Conservation (phyloP, 2,113 vertebrate species). For the Fregata magnificens region DNA sequence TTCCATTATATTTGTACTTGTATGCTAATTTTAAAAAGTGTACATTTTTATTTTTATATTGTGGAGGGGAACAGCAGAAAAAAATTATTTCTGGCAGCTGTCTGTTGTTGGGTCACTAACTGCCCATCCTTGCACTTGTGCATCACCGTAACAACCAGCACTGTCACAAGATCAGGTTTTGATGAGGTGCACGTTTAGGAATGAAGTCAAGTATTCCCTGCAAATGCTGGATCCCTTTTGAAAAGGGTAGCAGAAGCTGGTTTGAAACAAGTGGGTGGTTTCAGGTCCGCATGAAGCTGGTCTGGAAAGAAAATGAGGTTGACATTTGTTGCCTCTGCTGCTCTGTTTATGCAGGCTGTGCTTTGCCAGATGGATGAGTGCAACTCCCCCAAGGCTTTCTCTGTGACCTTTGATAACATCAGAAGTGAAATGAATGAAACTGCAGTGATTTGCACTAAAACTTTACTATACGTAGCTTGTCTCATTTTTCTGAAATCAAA, state of each 20-base stretch:
- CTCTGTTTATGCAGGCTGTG: not conserved
- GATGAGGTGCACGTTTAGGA: fast-evolving
- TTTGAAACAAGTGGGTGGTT: not conserved
- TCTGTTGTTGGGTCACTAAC: not conserved
- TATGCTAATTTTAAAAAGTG: not conserved
- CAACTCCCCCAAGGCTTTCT: not conserved
- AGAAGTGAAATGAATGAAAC: not conserved
- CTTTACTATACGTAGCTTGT: not conserved
- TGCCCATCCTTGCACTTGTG: not conserved
- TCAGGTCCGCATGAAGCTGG: not conserved
- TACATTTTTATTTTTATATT: not conserved
- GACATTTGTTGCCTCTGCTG: not conserved
- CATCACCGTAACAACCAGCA: fast-evolving
- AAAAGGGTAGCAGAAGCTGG: not conserved
- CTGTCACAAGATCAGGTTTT: not conserved
- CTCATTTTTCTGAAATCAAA: not conserved
- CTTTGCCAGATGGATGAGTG: not conserved
- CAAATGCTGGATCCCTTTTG: not conserved
- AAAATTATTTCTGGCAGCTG: not conserved
- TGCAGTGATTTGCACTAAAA: not conserved
- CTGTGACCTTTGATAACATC: not conserved
- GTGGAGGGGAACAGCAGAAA: not conserved
- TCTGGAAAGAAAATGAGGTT: not conserved
- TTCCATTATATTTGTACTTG: not conserved
- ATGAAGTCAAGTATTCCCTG: not conserved